A percentile compares a stretch with the other conserved stretches of the same genome.
Conservation (phyloP, 2,888 invertebrate species). For the Drosophila rubida region DNA sequence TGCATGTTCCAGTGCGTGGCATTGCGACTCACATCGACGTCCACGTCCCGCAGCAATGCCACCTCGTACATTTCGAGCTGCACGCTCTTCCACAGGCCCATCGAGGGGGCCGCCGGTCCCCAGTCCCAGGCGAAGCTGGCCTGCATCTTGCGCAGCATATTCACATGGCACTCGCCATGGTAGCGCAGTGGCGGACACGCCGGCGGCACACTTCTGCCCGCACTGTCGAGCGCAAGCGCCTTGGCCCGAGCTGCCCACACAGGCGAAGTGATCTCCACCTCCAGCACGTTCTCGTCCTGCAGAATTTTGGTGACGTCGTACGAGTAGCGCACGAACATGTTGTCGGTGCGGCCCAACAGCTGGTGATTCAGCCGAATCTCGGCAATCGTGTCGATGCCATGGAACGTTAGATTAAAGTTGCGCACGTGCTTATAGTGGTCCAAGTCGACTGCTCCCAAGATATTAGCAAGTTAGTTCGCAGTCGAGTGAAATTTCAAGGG, state of each 20-base stretch:
- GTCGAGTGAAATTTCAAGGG: neutral
- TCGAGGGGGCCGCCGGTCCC: constrained; percentile 98
- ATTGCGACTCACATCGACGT: constrained; percentile 77
- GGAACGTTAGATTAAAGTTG: constrained; percentile 87
- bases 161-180: constrained; percentile 96
- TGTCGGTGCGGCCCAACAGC: constrained; percentile 88
- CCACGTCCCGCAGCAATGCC: constrained; percentile 88
- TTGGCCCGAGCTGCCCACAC: constrained; percentile 87
- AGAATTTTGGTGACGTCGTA: constrained; percentile 88
- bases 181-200: constrained; percentile 91
- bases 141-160: constrained; percentile 97
- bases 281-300: constrained; percentile 87
- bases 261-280: constrained; percentile 89
- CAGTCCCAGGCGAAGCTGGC: constrained; percentile 99
- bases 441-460: constrained; percentile 59
- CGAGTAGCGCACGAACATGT: constrained; percentile 94
- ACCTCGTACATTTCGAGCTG: constrained; percentile 88
- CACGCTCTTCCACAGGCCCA: constrained; percentile 93
- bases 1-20: constrained; percentile 85
- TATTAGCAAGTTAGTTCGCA: neutral
- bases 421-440: constrained; percentile 66
- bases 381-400: constrained; percentile 95
- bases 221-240: constrained; percentile 69
- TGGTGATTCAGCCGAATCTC: constrained; percentile 90
- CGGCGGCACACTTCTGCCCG: constrained; percentile 87